Evolutionary conservation across 2,888 invertebrate genomes (phyloP).

Genomic region (Dynastes hyllus): DNA sequence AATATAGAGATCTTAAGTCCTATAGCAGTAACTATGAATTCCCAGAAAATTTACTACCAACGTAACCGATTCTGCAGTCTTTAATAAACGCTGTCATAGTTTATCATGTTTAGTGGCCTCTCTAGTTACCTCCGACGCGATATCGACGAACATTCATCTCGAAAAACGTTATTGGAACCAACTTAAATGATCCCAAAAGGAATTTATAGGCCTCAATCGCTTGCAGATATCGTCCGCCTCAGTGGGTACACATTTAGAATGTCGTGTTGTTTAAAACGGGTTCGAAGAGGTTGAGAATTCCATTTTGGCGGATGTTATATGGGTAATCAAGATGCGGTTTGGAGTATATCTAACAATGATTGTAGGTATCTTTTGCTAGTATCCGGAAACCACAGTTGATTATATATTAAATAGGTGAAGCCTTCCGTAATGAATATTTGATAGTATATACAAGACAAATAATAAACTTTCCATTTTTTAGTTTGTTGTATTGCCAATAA

Average conservation of each 20-base stretch:
- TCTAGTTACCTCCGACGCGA: slow-evolving; percentile 64
- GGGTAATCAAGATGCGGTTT: background rate
- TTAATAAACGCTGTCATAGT: slow-evolving; percentile 22
- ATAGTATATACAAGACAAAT: background rate
- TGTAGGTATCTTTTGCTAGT: background rate
- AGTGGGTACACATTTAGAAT: background rate
- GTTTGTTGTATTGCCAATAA: too few relatives aligned
- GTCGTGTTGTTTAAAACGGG: background rate
- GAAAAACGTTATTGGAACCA: slow-evolving; percentile 64
- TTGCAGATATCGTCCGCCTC: background rate
- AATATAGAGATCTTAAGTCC: background rate
- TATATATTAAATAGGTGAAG: background rate
- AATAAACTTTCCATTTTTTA: too few relatives aligned
- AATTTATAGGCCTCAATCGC: slow-evolving; percentile 61
- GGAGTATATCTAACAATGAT: background rate
- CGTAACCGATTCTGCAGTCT: slow-evolving; percentile 1
- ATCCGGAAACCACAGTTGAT: background rate
- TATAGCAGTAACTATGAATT: slow-evolving; percentile 25
- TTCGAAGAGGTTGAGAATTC: background rate
- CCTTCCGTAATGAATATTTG: background rate
- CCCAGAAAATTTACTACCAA: background rate
- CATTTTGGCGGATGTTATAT: background rate
- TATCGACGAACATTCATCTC: slow-evolving; percentile 65
- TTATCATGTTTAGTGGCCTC: slow-evolving; percentile 59
- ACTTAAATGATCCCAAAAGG: slow-evolving; percentile 62